phyloP scores from a whole-genome alignment of 2,888 invertebrate genomes.

The Glyphotaelius pellucidus region DNA sequence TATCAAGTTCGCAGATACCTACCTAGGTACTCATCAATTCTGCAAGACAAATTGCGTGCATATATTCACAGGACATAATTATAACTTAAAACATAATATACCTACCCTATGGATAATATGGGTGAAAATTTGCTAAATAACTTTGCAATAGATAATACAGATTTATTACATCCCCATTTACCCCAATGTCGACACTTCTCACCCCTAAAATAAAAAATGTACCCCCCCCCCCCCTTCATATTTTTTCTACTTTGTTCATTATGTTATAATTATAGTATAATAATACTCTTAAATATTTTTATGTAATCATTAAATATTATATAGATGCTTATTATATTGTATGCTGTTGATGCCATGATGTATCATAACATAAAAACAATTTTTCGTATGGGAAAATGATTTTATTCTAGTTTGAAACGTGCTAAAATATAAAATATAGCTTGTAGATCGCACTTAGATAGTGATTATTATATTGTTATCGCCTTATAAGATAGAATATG shows the following conservation, averaged over 20 bases:
- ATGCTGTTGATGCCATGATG: too few species aligned
- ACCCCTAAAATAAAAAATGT: not conserved
- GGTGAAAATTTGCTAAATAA: not conserved
- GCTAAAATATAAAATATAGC: not conserved
- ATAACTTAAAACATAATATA: too few species aligned
- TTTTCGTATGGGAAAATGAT: not conserved
- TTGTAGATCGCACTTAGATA: not conserved
- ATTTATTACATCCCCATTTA: not conserved
- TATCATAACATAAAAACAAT: not conserved
- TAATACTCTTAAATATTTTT: not conserved
- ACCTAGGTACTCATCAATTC: too few species aligned
- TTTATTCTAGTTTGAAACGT: not conserved
- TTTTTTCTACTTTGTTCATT: not conserved
- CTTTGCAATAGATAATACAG: not conserved
- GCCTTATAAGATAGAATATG: not conserved
- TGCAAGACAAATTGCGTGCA: too few species aligned
- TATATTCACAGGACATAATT: too few species aligned
- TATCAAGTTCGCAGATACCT: too few species aligned
- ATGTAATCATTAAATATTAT: not conserved
- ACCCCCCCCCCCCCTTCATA: not conserved
- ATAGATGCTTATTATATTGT: not conserved
- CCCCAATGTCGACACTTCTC: not conserved
- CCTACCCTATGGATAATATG: too few species aligned
- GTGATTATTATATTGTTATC: not conserved
- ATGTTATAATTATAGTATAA: too few species aligned